Conservation (phyloP, 1,140 invertebrate species). For the Euglossa dilemma region DNA sequence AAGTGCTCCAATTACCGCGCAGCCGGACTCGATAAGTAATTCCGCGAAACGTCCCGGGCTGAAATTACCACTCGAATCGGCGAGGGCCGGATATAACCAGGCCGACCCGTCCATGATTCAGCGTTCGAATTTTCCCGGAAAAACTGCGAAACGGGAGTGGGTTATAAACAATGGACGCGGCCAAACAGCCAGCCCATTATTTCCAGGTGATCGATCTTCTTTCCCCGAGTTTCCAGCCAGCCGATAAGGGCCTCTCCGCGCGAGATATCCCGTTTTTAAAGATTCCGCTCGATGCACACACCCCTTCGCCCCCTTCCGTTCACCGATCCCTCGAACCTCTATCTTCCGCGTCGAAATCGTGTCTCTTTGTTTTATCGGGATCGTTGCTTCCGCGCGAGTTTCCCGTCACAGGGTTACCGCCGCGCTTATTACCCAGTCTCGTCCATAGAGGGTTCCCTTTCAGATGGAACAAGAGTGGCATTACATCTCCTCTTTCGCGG, state of each 20-base stretch:
- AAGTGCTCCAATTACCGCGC: constrained; percentile 14
- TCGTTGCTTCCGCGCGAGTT: background rate
- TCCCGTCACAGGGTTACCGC: background rate
- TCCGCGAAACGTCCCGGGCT: background rate
- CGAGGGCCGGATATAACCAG: background rate
- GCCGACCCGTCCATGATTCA: constrained; percentile 3
- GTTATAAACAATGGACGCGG: constrained; percentile 42
- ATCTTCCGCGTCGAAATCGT: too few relatives aligned
- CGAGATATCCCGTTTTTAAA: constrained; percentile 26
- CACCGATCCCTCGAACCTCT: too few relatives aligned
- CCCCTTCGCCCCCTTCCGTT: background rate
- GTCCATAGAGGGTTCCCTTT: background rate
- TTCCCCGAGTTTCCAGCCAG: background rate
- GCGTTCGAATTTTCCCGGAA: background rate
- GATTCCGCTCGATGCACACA: background rate
- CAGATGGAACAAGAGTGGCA: too few relatives aligned
- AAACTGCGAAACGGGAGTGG: background rate
- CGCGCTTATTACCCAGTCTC: background rate
- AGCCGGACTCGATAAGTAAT: constrained; percentile 15
- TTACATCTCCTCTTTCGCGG: background rate
- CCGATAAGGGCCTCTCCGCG: constrained; percentile 25
- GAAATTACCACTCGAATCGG: background rate
- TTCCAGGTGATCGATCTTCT: constrained; percentile 46
- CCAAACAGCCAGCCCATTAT: constrained; percentile 30
- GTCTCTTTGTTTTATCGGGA: background rate